Percentiles rank a stretch among this genome's conserved stretches.
These are phyloP conservation scores for Sciurus vulgaris DNA, from an alignment of 2,797 vertebrate genomes.

Conservation along the genomic window DNA sequence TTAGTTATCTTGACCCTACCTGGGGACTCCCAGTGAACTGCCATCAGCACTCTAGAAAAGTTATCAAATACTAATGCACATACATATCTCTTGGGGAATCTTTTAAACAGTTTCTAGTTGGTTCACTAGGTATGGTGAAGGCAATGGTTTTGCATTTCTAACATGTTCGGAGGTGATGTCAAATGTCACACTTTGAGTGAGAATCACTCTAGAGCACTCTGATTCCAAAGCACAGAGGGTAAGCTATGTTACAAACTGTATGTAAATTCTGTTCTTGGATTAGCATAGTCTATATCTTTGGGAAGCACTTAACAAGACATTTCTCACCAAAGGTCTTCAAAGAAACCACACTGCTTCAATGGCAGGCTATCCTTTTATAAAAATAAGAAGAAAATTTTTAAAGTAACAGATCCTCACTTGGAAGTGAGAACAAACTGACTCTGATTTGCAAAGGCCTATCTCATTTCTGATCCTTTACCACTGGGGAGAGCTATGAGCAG, in stretches of 20 bases:
- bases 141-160: background rate
- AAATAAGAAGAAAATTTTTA: background rate
- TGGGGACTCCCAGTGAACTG: background rate
- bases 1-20: background rate
- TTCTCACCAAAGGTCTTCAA: slow-evolving; percentile 18
- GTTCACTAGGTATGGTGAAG: background rate
- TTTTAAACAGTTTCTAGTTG: background rate
- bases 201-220: background rate
- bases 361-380: background rate
- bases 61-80: background rate
- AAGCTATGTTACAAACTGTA: background rate
- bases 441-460: background rate
- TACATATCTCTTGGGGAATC: background rate
- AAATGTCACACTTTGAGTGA: background rate
- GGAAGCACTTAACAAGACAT: background rate
- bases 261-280: background rate
- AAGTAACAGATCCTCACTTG: slow-evolving; percentile 30
- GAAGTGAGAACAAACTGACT: slow-evolving; percentile 29
- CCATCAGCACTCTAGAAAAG: background rate
- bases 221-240: background rate
- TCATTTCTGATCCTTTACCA: background rate
- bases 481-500: slow-evolving; percentile 8
- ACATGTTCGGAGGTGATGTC: background rate
- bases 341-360: background rate
- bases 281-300: background rate